Percentiles rank a stretch among this genome's conserved stretches.
phyloP scores from a whole-genome alignment of 2,113 vertebrate genomes.

The Tragelaphus scriptus region DNA sequence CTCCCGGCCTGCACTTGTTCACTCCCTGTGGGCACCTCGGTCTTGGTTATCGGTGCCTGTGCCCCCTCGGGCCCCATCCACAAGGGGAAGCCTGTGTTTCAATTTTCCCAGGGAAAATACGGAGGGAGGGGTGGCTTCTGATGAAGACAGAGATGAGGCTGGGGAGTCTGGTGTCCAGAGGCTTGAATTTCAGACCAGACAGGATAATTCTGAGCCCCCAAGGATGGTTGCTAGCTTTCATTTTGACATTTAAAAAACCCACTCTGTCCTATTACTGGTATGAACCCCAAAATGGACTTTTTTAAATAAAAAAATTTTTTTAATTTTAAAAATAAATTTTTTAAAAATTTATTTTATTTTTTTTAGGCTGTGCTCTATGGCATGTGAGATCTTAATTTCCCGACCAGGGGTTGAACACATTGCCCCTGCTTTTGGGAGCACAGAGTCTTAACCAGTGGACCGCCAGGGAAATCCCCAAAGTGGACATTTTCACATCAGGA shows the following conservation, averaged over 20 bases:
- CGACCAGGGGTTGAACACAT: not conserved
- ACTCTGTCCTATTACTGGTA: not conserved
- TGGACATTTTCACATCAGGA: not conserved
- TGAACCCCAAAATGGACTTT: not conserved
- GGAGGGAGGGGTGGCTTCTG: not conserved
- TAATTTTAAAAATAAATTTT: not conserved
- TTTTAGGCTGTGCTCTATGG: not conserved
- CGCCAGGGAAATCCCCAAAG: not conserved
- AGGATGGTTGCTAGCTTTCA: not conserved
- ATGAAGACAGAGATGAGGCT: not conserved
- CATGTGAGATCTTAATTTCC: not conserved
- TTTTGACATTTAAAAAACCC: not conserved
- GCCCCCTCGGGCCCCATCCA: not conserved
- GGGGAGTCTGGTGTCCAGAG: not conserved
- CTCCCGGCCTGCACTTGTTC: not conserved
- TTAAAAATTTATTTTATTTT: not conserved
- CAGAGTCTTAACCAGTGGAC: not conserved
- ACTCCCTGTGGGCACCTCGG: not conserved
- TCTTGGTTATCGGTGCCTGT: conserved; percentile 24
- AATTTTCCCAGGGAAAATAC: not conserved
- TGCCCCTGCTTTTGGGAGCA: not conserved
- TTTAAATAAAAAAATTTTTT: too few relatives aligned
- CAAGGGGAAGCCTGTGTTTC: conserved; percentile 19
- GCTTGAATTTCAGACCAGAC: not conserved
- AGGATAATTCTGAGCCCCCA: not conserved